Base-by-base conservation (phyloP, 2,113 vertebrate genomes). In the Burhinus oedicnemus region DNA sequence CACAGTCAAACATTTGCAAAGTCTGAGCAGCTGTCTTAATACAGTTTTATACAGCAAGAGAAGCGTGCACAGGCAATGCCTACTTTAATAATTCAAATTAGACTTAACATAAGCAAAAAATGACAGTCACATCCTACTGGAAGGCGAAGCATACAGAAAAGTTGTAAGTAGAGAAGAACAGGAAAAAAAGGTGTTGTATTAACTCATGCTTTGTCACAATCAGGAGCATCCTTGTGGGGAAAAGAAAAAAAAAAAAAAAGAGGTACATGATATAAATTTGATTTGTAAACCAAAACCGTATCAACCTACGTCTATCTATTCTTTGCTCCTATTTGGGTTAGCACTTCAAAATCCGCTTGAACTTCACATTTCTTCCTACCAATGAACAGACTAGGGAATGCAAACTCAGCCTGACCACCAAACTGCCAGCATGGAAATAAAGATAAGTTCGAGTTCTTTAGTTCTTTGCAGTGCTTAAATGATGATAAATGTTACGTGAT, bases 401-500 rank as follows among this genome's bases (percentile, higher is more conserved):
- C 57, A 61, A 72, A 90, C 60, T 38, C 79, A 92, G 83, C 68
- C 88, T 68, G 68, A 52, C 60, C 81, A 86, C 71, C 55, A 17
- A 30, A 12, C 40, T 75, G 85, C 88, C 68, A 93, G 55, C 47
- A 6, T 3, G 3, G 86, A 87, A 96, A 95, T 93, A 60, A 95
- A 92, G 97, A 71, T 68, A 96, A 94, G 83, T 89, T 82, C 78
- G 90, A 52, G 18, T 64, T 81, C 94, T 36, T 54, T 17, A 32
- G 64, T 8, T 22, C 72, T 90, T 30, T 40, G 44, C 30, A 55
- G 52, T 22, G 44, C 44, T 91, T 30, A 89, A 95, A 97, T 79
- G 77, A 87, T 94, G 95, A 97, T 78, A 84, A 93, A 96, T 96
- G 92, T 9, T 40, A 68, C 21, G 72, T 90, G 91, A 55, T 78